A percentile compares a stretch with the other conserved stretches of the same genome.
Evolutionary conservation across 2,888 invertebrate species (phyloP).

Genomic region (Apotomis betuletana): DNA sequence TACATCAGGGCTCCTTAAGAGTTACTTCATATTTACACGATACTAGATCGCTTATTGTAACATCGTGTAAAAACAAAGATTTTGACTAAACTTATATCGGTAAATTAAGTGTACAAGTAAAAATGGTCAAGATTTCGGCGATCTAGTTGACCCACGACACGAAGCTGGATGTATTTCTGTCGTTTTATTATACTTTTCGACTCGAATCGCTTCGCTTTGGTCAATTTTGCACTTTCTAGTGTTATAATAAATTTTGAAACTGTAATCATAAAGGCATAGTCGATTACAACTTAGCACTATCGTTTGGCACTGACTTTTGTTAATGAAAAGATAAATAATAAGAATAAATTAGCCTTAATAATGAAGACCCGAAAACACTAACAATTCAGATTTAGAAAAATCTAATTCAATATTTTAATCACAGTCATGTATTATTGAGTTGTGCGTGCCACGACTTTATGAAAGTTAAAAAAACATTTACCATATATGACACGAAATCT

Average conservation of each 20-base stretch:
- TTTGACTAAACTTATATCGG: conserved; percentile 83
- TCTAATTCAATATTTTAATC: conserved; percentile 73
- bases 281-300: conserved; percentile 80
- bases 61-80: conserved; percentile 80
- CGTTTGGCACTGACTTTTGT: conserved; percentile 80
- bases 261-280: conserved; percentile 73
- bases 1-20: conserved; percentile 80
- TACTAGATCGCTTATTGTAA: conserved; percentile 70
- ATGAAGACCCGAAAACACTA: conserved; percentile 63
- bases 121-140: conserved; percentile 83
- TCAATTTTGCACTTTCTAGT: conserved; percentile 63
- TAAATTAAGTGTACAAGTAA: conserved; percentile 78
- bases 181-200: conserved; percentile 43
- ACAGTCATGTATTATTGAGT: conserved; percentile 78
- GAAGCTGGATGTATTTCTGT: conserved; percentile 60
- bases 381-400: conserved; percentile 67
- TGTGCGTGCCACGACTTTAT: conserved; percentile 76
- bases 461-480: conserved; percentile 71
- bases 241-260: conserved; percentile 69
- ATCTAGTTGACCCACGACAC: conserved; percentile 74
- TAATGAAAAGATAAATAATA: conserved; percentile 67
- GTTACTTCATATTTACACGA: conserved; percentile 79
- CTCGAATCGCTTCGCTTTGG: conserved; percentile 69
- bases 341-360: conserved; percentile 68
- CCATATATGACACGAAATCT: conserved; percentile 82